Percentiles rank a stretch among this genome's conserved stretches.
These are phyloP conservation scores for Lasioglossum oenotherae DNA, from an alignment of 2,888 invertebrate species.

Conservation along the genomic window DNA sequence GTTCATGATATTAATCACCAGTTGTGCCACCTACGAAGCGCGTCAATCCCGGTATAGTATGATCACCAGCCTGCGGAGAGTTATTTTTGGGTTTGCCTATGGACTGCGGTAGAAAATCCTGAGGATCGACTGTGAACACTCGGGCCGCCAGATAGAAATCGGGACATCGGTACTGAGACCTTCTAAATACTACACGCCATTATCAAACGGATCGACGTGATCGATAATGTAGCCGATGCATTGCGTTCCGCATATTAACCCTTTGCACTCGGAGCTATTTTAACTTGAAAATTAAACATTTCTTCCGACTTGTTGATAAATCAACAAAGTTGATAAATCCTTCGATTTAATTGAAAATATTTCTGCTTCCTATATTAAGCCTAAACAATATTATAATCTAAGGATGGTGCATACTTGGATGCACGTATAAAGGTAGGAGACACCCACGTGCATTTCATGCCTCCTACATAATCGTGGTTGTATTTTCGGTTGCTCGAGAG, in stretches of 20 bases:
- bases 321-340: no score
- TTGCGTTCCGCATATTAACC: neutral
- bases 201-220: slow-evolving; percentile 47
- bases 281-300: no score
- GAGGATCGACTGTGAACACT: slow-evolving; percentile 46
- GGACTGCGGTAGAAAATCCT: slow-evolving; percentile 58
- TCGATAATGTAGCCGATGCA: slow-evolving; percentile 18
- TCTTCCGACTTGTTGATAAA: no score
- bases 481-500: slow-evolving; percentile 13
- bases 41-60: slow-evolving; percentile 50
- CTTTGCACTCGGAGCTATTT: no score
- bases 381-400: neutral
- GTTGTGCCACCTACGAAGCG: slow-evolving; percentile 36
- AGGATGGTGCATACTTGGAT: neutral
- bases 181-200: slow-evolving; percentile 23
- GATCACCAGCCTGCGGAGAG: slow-evolving; percentile 68
- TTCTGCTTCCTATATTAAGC: neutral
- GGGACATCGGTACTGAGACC: slow-evolving; percentile 45
- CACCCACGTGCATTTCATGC: slow-evolving; percentile 30
- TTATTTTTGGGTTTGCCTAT: slow-evolving; percentile 72
- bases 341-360: neutral
- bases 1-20: slow-evolving; percentile 49
- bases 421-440: slow-evolving; percentile 7
- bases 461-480: slow-evolving; percentile 17
- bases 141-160: slow-evolving; percentile 62